A percentile compares a stretch with the other conserved stretches of the same genome.
Conservation (phyloP, 2,113 vertebrate genomes). For the Murina feae region DNA sequence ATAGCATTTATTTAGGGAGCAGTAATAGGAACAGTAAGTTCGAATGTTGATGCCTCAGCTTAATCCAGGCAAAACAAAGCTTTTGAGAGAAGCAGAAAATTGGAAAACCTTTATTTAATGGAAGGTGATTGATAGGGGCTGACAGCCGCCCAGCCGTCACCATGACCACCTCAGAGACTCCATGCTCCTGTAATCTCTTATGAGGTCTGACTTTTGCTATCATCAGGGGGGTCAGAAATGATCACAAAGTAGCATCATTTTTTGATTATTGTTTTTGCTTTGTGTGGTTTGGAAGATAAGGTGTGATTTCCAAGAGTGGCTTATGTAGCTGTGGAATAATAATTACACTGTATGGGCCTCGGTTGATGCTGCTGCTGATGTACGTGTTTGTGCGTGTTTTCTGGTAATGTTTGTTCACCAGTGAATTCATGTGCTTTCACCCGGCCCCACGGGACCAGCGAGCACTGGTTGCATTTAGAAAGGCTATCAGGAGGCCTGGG, state of each 20-base stretch:
- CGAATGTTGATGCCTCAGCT: conserved; percentile 17
- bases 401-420: not conserved
- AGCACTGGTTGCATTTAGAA: not conserved
- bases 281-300: conserved; percentile 24
- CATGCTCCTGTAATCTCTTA: not conserved
- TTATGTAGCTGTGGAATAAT: conserved; percentile 7
- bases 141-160: conserved; percentile 34
- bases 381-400: not conserved
- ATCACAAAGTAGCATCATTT: conserved; percentile 43
- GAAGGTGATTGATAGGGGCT: conserved; percentile 62
- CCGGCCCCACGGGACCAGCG: not conserved
- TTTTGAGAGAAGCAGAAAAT: conserved; percentile 50
- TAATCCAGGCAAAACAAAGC: conserved; percentile 51
- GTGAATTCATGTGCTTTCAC: not conserved
- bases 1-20: conserved; percentile 7
- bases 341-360: not conserved
- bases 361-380: not conserved
- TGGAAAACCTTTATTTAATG: conserved; percentile 60
- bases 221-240: conserved; percentile 35
- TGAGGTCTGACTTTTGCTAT: not conserved
- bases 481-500: not conserved
- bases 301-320: conserved; percentile 3
- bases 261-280: conserved; percentile 53
- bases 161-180: not conserved
- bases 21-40: conserved; percentile 11